Conservation (phyloP, 2,113 vertebrate species). For the Lepisosteus osseus region DNA sequence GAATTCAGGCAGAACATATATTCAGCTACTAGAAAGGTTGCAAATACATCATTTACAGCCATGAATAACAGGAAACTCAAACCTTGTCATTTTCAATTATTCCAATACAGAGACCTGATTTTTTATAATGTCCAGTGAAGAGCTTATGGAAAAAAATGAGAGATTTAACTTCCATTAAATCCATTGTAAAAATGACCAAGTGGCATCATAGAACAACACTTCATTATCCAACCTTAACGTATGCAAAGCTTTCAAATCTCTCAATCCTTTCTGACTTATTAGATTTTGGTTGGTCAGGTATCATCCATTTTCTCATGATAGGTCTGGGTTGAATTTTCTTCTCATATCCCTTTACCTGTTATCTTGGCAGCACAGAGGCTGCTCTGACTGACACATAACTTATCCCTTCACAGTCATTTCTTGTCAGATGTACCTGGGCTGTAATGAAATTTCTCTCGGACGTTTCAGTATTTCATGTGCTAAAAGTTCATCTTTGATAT, state of each 20-base stretch:
- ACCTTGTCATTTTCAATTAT: too few relatives aligned
- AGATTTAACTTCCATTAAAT: not conserved
- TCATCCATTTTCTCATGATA: not conserved
- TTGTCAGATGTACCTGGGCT: not conserved
- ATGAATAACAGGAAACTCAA: too few relatives aligned
- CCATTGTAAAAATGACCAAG: not conserved
- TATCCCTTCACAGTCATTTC: not conserved
- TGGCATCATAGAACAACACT: not conserved
- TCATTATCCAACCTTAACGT: not conserved
- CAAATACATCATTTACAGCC: too few relatives aligned
- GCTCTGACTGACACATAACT: not conserved
- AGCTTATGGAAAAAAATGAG: not conserved
- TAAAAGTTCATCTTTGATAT: not conserved
- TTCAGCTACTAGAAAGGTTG: too few relatives aligned
- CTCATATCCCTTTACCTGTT: not conserved
- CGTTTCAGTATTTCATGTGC: not conserved
- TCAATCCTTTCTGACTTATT: not conserved
- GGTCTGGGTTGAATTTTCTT: not conserved
- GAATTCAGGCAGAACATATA: too few relatives aligned
- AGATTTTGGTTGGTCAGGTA: not conserved
- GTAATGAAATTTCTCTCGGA: constrained; percentile 5
- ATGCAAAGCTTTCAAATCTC: not conserved
- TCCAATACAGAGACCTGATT: too few relatives aligned
- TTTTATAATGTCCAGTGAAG: not conserved
- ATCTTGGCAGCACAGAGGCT: constrained; percentile 2